phyloP scores from a whole-genome alignment of 2,888 invertebrate species.

The Chalcis sispes region DNA sequence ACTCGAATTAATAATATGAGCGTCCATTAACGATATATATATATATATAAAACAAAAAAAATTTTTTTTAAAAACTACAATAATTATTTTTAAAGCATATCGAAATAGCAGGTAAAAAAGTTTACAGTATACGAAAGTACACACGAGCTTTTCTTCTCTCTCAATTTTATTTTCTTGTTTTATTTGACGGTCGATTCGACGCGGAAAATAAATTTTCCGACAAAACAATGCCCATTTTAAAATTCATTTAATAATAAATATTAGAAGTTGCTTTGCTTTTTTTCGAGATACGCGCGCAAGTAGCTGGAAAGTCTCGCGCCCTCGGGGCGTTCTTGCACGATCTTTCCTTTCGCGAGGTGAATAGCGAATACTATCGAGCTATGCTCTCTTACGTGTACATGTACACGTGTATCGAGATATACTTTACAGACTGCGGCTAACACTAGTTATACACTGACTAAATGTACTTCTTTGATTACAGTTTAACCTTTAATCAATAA shows the following conservation, averaged over 20 bases:
- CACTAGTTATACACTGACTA: constrained; percentile 4
- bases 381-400: neutral
- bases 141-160: no score
- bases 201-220: neutral
- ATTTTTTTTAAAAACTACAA: no score
- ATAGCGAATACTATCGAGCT: constrained; percentile 50
- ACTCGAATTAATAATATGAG: no score
- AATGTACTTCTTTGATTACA: constrained; percentile 13
- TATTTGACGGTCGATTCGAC: no score
- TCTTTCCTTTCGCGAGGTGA: constrained; percentile 51
- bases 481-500: constrained; percentile 3
- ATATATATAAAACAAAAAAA: no score
- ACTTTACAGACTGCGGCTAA: constrained; percentile 5
- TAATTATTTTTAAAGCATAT: no score
- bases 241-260: constrained; percentile 56
- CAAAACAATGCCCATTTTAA: constrained; percentile 10
- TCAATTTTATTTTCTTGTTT: no score
- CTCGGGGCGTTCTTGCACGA: constrained; percentile 51
- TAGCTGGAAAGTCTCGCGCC: constrained; percentile 39
- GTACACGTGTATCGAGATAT: neutral
- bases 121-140: no score
- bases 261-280: no score
- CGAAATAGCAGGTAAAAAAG: no score
- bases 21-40: no score
- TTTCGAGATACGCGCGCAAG: constrained; percentile 37